A percentile compares a stretch with the other conserved stretches of the same genome.
Evolutionary conservation across 1,140 invertebrate species (phyloP).

Genomic region (Leptoteleia sp.): DNA sequence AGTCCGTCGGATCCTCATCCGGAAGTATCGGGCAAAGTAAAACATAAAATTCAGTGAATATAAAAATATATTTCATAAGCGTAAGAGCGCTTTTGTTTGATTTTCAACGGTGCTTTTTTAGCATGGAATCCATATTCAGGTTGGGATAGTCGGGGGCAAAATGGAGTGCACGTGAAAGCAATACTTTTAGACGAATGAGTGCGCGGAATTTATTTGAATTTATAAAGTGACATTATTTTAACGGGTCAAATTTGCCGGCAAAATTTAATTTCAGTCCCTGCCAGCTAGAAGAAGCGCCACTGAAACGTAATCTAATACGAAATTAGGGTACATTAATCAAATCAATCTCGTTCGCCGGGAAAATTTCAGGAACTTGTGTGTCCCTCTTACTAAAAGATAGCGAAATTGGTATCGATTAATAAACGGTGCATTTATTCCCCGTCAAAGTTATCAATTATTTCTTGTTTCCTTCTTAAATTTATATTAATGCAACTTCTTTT

Average conservation of each 20-base stretch:
- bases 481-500: too few species aligned
- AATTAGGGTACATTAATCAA: constrained; percentile 45
- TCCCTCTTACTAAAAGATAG: too few species aligned
- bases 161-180: constrained; percentile 50
- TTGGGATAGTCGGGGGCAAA: constrained; percentile 26
- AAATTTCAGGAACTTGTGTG: not conserved
- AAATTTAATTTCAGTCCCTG: constrained; percentile 37
- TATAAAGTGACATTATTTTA: constrained; percentile 44
- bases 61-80: constrained; percentile 58
- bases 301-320: constrained; percentile 25
- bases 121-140: constrained; percentile 54
- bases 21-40: constrained; percentile 31
- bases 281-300: not conserved
- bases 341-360: constrained; percentile 34
- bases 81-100: constrained; percentile 62
- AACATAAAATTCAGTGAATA: constrained; percentile 51
- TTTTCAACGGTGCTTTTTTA: constrained; percentile 47
- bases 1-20: too few species aligned
- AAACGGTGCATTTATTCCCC: too few species aligned
- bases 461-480: too few species aligned
- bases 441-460: too few species aligned
- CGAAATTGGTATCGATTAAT: too few species aligned
- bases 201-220: constrained; percentile 45
- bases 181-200: constrained; percentile 45
- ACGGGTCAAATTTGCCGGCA: constrained; percentile 31